Conservation (phyloP, 1,140 invertebrate species). For the Cepaea nemoralis region DNA sequence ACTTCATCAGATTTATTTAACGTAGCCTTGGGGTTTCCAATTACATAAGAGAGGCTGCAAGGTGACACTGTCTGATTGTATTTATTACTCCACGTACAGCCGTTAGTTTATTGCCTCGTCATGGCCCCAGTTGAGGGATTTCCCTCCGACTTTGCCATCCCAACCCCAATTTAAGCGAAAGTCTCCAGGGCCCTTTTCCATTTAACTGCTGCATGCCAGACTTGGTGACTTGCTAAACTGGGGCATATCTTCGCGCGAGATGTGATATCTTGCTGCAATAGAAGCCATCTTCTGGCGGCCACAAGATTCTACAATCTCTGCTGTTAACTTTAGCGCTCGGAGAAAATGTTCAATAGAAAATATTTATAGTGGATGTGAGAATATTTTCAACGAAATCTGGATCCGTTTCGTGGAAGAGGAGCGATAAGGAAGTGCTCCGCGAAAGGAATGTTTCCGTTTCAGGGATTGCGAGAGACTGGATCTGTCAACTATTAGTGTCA, state of each 20-base stretch:
- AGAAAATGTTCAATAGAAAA: not conserved
- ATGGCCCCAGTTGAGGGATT: not conserved
- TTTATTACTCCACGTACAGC: slow-evolving; percentile 8
- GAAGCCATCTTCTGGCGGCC: too few relatives aligned
- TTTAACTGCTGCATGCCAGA: not conserved
- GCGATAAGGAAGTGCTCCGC: too few relatives aligned
- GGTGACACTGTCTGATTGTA: not conserved
- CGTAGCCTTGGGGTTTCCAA: not conserved
- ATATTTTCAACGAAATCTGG: not conserved
- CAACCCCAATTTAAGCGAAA: not conserved
- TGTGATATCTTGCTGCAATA: too few relatives aligned
- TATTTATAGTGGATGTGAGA: not conserved
- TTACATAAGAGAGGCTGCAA: not conserved
- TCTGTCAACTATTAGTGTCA: too few relatives aligned
- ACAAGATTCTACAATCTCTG: too few relatives aligned
- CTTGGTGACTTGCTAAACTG: not conserved
- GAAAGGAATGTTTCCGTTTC: too few relatives aligned
- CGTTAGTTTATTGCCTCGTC: not conserved
- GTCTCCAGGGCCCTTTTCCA: not conserved
- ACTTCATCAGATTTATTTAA: slow-evolving; percentile 3
- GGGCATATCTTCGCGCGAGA: not conserved
- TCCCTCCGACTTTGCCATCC: not conserved
- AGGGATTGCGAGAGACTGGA: too few relatives aligned
- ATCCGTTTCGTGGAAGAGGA: too few relatives aligned
- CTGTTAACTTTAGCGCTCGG: not conserved